Conservation (phyloP, 2,113 vertebrate species). For the Condylura cristata region DNA sequence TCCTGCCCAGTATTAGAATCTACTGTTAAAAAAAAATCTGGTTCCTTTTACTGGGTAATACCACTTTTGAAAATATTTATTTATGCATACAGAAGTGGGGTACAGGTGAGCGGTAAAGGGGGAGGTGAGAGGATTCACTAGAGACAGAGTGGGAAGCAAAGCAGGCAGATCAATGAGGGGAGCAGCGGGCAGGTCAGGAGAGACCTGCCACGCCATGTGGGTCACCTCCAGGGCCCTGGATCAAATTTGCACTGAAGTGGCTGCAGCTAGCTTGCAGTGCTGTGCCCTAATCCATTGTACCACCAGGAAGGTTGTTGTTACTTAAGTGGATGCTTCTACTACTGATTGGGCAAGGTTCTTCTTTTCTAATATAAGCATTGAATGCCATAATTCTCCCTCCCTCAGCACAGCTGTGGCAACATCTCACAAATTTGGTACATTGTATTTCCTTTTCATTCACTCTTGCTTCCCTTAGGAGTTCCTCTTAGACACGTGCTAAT, state of each 20-base stretch:
- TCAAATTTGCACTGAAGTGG: no score
- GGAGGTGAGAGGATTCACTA: no score
- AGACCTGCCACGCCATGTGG: no score
- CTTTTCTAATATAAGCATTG: conserved; percentile 4
- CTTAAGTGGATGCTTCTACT: not conserved
- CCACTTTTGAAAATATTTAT: not conserved
- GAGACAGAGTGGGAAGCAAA: no score
- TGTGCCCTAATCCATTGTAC: no score
- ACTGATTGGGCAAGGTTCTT: not conserved
- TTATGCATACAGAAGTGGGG: no score
- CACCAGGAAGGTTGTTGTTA: no score
- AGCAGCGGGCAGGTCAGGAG: no score
- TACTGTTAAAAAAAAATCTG: not conserved
- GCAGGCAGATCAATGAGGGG: no score
- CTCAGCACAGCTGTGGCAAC: not conserved
- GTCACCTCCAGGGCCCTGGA: no score
- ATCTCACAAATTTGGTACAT: not conserved
- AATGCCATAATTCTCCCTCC: not conserved
- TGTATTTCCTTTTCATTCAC: conserved; percentile 12
- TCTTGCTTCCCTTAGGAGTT: not conserved
- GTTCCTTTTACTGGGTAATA: not conserved
- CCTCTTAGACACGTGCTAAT: not conserved
- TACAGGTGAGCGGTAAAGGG: no score
- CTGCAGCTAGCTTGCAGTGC: no score
- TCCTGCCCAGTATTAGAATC: not conserved